Conservation (phyloP, 1,140 invertebrate genomes). For the Drosophila tani region DNA sequence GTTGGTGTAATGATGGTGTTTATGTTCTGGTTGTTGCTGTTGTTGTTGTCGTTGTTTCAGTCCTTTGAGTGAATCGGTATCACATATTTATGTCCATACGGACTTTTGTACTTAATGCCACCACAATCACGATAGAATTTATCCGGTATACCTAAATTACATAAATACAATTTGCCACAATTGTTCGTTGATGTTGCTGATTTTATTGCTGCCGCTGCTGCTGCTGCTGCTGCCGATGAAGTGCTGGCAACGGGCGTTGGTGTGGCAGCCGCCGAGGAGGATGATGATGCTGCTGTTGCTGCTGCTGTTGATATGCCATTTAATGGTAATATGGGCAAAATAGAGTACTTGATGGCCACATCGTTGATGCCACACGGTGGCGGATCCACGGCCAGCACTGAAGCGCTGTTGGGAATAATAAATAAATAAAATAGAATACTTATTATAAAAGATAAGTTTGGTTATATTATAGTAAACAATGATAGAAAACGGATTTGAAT, state of each 20-base stretch:
- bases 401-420: constrained; percentile 86
- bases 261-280: constrained; percentile 46
- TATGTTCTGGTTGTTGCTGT: constrained; percentile 27
- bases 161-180: constrained; percentile 93
- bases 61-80: constrained; percentile 92
- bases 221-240: constrained; percentile 43
- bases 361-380: constrained; percentile 89
- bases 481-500: too few relatives aligned
- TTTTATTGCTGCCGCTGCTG: constrained; percentile 14
- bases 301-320: constrained; percentile 84
- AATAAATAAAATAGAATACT: too few relatives aligned
- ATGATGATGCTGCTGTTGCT: constrained; percentile 40
- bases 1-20: constrained; percentile 49
- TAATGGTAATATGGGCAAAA: constrained; percentile 91
- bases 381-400: constrained; percentile 93
- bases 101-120: constrained; percentile 93
- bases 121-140: constrained; percentile 91
- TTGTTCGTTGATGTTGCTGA: constrained; percentile 86
- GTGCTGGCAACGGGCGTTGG: constrained; percentile 53
- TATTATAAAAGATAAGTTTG: too few relatives aligned
- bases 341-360: constrained; percentile 90
- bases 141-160: constrained; percentile 93
- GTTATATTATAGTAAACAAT: too few relatives aligned
- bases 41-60: constrained; percentile 72
- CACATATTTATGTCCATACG: constrained; percentile 95